Base-by-base conservation (phyloP, 2,113 vertebrate species). In the Saimiri boliviensis region DNA sequence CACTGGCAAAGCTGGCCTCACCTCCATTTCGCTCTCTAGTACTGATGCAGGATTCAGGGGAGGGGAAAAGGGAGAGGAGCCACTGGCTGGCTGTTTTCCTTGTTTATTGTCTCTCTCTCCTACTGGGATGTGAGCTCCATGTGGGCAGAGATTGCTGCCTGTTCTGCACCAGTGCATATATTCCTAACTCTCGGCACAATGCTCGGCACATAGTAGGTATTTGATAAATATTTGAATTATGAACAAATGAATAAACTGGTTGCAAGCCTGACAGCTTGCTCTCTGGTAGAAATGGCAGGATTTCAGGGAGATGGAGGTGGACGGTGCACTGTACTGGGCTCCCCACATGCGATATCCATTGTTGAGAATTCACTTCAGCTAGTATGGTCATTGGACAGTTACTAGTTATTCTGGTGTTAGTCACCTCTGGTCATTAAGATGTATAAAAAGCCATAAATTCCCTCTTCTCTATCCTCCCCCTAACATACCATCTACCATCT, bases 51-150 rank as follows among this genome's bases (percentile, higher is more conserved):
- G 6, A 25, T 2, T 17, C n/a, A 3, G 35, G n/a, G 40, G 25
- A 45, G 1, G 6, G 20, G 10, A 8, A 32, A 8, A 58, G 19
- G 23, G 8, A 27, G 47, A 42, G 8, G 0, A n/a, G 8, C 11
- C 23, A 8, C 47, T 32, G 17, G 16, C 45, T 52, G 2, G 16
- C 45, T 52, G 2, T 35, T 52, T 30, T 14, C 49, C 52, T 70
- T 27, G 52, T 63, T 77, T 27, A 1, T 10, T 11, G 35, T 45
- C 63, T 30, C 30, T 70, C 35, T 45, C 37, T 66, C 40, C 25
- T 88, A 16, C 12, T 14, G 6, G 27, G 30, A 66, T 20, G 1
- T 14, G 25, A 60, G n/a, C 25, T 37, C n/a, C 47, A 0, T 1
- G 0, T 27, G 37, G 56, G 23, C 56, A 5, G 13, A 14, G 27